Percentiles rank a stretch among this genome's conserved stretches.
phyloP scores from a whole-genome alignment of 1,140 invertebrate genomes.

The Sinella curviseta region DNA sequence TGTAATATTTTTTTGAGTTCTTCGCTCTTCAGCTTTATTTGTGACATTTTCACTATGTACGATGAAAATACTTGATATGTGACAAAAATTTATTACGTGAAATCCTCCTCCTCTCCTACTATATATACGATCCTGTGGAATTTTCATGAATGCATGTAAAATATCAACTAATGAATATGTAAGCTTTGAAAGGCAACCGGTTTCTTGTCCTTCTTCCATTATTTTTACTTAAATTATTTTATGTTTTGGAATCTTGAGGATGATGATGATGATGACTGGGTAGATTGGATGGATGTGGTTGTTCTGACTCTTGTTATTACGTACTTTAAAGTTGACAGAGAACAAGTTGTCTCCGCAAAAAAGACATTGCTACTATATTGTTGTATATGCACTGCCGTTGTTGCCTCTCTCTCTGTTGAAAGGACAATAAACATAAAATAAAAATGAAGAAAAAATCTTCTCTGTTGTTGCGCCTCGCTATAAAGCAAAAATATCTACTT shows the following conservation, averaged over 20 bases:
- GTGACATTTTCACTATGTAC: not conserved
- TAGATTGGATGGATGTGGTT: too few species aligned
- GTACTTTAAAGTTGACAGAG: constrained; percentile 2
- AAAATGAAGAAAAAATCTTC: too few species aligned
- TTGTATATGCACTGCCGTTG: not conserved
- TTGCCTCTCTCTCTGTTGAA: too few species aligned
- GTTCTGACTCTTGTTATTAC: not conserved
- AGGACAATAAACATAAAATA: too few species aligned
- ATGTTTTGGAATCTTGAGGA: not conserved
- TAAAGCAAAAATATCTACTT: too few species aligned
- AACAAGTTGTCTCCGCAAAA: constrained; percentile 21
- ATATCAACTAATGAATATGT: too few species aligned
- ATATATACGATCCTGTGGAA: not conserved
- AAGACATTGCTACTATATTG: not conserved
- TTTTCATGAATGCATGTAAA: not conserved
- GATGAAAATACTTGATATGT: not conserved
- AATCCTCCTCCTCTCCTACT: not conserved
- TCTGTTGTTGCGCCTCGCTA: too few species aligned
- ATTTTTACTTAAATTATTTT: not conserved
- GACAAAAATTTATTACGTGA: not conserved
- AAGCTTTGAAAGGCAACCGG: not conserved
- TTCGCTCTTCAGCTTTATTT: too few species aligned
- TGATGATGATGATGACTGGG: not conserved
- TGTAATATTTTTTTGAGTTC: too few species aligned
- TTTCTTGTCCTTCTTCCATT: not conserved